Base-by-base conservation (phyloP, 1,140 invertebrate genomes). In the Leptoteleia sp. region DNA sequence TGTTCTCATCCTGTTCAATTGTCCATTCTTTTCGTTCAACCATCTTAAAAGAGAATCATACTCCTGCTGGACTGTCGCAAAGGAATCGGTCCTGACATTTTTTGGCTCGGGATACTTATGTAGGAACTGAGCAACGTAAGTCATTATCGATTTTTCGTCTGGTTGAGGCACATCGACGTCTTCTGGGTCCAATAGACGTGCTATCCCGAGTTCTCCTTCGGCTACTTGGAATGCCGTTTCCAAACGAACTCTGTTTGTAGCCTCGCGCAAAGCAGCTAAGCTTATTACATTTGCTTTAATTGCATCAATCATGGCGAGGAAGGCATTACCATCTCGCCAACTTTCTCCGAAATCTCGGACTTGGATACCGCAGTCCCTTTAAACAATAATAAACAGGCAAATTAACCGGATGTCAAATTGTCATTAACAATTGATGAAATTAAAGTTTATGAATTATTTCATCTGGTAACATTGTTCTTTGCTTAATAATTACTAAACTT, bases 111-210 rank as follows among this genome's bases (percentile, higher is more conserved):
- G 95, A 89, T 97, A 98, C 90, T 97, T 97, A 86, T 99, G 96
- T 73, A 99, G 91, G 89, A 99, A 99, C 90, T 99, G 97, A 29
- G 98, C 97, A 35, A 99, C 97, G 88, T 99, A 99, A 19, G 98
- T 99, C 97, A 99, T 99, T 75, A 99, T 96, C 25, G 97, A 99
- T 88, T 97, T 96, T 85, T 99, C 98, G 89, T 99, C 98, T 5
- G 98, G 98, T 84, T 96, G 95, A 9, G 96, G 94, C 8, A 99
- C 97, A 90, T 99, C 97, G 17, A 99, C 97, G 90, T 99, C 98
- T 91, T 98, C 97, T 19, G 97, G 94, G 88, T 99, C 97, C 15
- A 99, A 90, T 7, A 99, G 90, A 80, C 95, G 92, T n/a, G 96
- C 94, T 79, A 99, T 98, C 38, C 97, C 97, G 11, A 99, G 90